Evolutionary conservation across 2,888 invertebrate species (phyloP), one percentile per base, ranked within the genome.

Genomic region (Eilema depressum): DNA sequence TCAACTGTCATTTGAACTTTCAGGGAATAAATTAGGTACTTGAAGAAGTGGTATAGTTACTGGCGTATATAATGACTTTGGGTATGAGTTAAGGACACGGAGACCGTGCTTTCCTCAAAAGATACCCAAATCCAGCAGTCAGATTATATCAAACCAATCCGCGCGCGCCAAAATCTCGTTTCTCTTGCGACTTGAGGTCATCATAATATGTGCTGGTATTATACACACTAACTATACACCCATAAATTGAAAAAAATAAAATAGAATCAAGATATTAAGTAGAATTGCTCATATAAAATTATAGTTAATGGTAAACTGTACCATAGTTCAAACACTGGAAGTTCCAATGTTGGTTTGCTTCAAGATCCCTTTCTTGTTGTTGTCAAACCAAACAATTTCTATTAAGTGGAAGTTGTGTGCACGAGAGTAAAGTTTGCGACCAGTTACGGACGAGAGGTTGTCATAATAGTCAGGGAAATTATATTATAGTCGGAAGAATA

Each of bases 1-100:
- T n/a, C 30, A 57, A 63, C 56, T 37, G 59, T 63, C 25, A 30
- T 60, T 53, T 61, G 25, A 65, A 53, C n/a, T 57, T 41, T n/a
- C 14, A 33, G 14, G 14, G 17, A 26, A 60, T 33, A 0, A 12
- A 33, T 33, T 62, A n/a, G n/a, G n/a, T n/a, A n/a, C 30, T 65
- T 37, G 33, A 37, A 37, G 11, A 1, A 37, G 12, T 37, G 33
- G 1, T 37, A 37, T 33, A 37, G 12, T 37, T 37, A 37, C 12
- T 37, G 33, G 30, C 8, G 30, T 33, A 33, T 33, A 37, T 37
- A 12, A 37, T 12, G 12, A 12, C 12, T 3, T 37, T 37, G 12
- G 11, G 33, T 37, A 37, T 37, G 12, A 2, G 11, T 37, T 12
- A 12, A 37, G 41, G 41, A 14, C 17, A 17, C 41, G 17, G 3